Evolutionary conservation across 2,113 vertebrate genomes (phyloP), one percentile per base, ranked within the genome.

Genomic region (Equus quagga): DNA sequence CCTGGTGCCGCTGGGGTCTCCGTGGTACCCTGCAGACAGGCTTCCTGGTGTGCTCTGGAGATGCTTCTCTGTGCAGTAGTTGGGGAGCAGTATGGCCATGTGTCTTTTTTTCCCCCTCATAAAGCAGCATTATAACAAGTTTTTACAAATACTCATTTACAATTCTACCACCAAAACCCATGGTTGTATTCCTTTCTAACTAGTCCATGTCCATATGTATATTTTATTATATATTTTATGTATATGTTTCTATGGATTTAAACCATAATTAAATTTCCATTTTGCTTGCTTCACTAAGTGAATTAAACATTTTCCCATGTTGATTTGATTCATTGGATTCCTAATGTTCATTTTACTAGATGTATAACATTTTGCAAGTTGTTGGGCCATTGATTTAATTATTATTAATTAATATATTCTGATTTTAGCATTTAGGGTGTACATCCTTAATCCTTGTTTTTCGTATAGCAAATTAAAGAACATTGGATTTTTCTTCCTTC

Each of bases 241-340:
- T 54, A 54, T 54, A 54, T 54, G 13, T 54, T 54, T 54, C 17
- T 54, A 54, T 54, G 62, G 23, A 78, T 36, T 81, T 73, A 92
- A 86, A 69, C 79, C 14, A 54, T 49, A 92, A 62, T 85, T 82
- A 89, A 65, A 14, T 88, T 96, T 93, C 31, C 83, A 0, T 88
- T 96, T 88, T 65, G n/a, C 51, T 91, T 89, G 85, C 96, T 95
- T 95, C 76, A 81, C 26, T 85, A 75, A 95, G 17, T 58, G 28
- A 86, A 87, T 92, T 93, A 83, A 97, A 84, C 33, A 79, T 83
- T 97, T 92, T 64, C 7, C 56, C 21, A 51, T 65, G 33, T 89
- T 90, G 54, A 90, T 46, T 82, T 90, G 54, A 90, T 46, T 82
- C 31, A 41, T 90, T 87, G 31, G n/a, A 79, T 88, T 91, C 26